Base-by-base conservation (phyloP, 2,888 invertebrate genomes). In the Diploptera punctata region DNA sequence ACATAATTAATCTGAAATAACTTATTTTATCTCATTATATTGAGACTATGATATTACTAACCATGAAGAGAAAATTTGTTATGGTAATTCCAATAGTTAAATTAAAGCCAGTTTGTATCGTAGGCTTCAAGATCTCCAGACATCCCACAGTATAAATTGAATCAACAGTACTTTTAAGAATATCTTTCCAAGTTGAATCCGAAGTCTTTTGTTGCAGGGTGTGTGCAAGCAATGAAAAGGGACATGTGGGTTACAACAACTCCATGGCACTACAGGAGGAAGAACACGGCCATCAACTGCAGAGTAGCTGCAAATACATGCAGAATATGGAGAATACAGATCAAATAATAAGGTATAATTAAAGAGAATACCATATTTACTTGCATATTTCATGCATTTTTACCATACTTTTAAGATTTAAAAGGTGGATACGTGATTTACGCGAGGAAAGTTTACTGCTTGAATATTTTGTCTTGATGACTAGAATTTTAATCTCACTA, bases 191-290 rank as follows among this genome's bases (percentile, higher is more conserved):
- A 13, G n/a, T 47, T 47, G 3, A 13, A 4, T 3, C 18, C 7
- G 7, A 47, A 13, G n/a, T 24, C 16, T 7, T 5, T 52, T 68
- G 89, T 77, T 89, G 89, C 71, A 89, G 76, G 0, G 88, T 88
- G 78, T 89, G 79, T 89, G 89, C 77, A 88, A 86, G 81, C 89
- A 89, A 4, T 89, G 87, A 65, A 86, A 85, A 52, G 87, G 84
- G 75, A 87, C 88, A 33, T 84, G 81, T 3, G 87, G 82, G 61
- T 86, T 85, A 80, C 89, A 89, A 79, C 89, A 89, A 31, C 89
- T 89, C 83, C 87, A 88, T 0, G 89, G 88, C 0, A 86, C 83
- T 44, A 87, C 86, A 0, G 88, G 87, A 0, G 85, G 82, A 68
- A 84, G 78, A 65, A 87, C 81, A 76, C 83, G 84, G 7, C 85